These are phyloP conservation scores for Drosophila navojoa DNA, from an alignment of 1,140 invertebrate genomes.

Conservation along the genomic window DNA sequence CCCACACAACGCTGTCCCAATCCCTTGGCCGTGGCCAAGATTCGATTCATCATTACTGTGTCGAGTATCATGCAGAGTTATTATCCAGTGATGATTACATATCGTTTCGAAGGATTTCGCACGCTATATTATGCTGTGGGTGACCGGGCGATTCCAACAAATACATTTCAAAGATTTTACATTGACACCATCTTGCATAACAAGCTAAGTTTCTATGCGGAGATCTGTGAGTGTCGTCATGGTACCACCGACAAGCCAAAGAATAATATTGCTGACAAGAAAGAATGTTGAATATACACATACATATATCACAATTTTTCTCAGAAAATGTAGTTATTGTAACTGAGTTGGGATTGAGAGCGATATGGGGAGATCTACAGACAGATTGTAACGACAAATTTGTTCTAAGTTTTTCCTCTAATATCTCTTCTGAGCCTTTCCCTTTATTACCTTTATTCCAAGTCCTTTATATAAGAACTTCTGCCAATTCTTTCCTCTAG, in stretches of 20 bases:
- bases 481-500: too few species aligned
- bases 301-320: too few species aligned
- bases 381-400: too few species aligned
- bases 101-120: slow-evolving; percentile 69
- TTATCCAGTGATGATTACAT: slow-evolving; percentile 74
- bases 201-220: slow-evolving; percentile 64
- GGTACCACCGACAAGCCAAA: slow-evolving; percentile 47
- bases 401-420: too few species aligned
- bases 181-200: slow-evolving; percentile 70
- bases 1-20: slow-evolving; percentile 69
- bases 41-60: slow-evolving; percentile 64
- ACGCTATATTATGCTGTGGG: slow-evolving; percentile 67
- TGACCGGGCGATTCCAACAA: slow-evolving; percentile 26
- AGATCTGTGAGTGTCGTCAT: slow-evolving; percentile 62
- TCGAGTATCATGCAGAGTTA: slow-evolving; percentile 45
- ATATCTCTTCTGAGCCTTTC: too few species aligned
- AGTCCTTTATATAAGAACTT: too few species aligned
- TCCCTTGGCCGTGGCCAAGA: slow-evolving; percentile 70
- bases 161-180: slow-evolving; percentile 63
- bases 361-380: too few species aligned
- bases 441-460: too few species aligned
- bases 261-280: not conserved
- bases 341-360: too few species aligned
- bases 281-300: too few species aligned
- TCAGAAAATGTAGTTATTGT: too few species aligned